These are phyloP conservation scores for Lamprologus lemairii DNA, from an alignment of 2,113 vertebrate genomes.

Conservation along the genomic window DNA sequence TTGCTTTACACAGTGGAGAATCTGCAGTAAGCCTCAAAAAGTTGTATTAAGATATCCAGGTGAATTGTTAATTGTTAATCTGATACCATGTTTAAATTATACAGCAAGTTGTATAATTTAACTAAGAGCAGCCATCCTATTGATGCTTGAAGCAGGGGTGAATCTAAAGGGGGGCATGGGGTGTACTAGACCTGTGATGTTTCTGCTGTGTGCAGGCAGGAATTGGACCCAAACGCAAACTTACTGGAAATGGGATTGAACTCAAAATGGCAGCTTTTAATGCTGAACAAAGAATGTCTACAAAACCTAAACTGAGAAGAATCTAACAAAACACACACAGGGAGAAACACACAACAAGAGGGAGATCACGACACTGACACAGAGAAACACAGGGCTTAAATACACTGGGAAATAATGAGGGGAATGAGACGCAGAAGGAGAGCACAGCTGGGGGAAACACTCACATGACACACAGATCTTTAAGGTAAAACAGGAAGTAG, in stretches of 20 bases:
- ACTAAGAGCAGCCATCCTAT: not conserved
- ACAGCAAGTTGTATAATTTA: not conserved
- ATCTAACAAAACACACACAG: fast-evolving
- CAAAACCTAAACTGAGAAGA: not conserved
- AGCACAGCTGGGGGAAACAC: too few species aligned
- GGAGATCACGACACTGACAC: not conserved
- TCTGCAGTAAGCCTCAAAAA: not conserved
- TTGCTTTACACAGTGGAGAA: not conserved
- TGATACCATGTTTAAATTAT: not conserved
- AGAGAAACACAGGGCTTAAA: too few species aligned
- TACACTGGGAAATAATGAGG: too few species aligned
- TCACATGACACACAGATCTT: too few species aligned
- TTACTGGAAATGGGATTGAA: not conserved
- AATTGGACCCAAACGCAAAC: not conserved
- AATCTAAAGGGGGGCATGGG: not conserved
- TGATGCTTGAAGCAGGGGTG: not conserved
- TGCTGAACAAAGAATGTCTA: not conserved
- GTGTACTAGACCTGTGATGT: not conserved
- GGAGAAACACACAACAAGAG: too few species aligned
- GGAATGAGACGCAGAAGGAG: too few species aligned
- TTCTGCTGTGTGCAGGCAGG: not conserved
- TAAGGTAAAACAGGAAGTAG: too few species aligned
- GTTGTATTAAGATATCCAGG: not conserved
- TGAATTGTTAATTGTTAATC: not conserved
- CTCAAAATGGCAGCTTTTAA: not conserved